phyloP scores from a whole-genome alignment of 2,113 vertebrate species.

The Lycaon pictus region DNA sequence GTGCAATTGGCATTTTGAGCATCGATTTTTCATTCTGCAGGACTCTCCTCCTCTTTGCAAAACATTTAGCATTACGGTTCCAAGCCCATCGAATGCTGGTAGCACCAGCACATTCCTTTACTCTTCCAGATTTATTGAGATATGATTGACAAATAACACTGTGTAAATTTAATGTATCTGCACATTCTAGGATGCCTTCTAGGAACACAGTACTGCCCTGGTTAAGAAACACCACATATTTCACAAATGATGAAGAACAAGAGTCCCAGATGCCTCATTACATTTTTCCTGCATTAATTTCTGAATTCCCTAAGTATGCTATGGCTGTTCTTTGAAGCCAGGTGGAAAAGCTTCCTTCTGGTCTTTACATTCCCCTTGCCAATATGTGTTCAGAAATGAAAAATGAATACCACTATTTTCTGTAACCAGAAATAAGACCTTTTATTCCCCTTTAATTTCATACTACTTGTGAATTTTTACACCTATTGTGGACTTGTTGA shows the following conservation, averaged over 20 bases:
- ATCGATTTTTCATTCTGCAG: not conserved
- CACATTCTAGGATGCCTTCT: not conserved
- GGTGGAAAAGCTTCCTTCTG: not conserved
- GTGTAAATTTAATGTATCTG: not conserved
- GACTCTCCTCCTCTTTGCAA: not conserved
- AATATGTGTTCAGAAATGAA: not conserved
- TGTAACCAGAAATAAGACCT: not conserved
- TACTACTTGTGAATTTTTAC: not conserved
- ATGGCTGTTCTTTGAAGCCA: not conserved
- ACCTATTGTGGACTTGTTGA: not conserved
- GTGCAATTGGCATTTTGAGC: not conserved
- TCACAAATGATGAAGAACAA: not conserved
- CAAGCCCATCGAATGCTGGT: not conserved
- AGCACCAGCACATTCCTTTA: not conserved
- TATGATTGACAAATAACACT: not conserved
- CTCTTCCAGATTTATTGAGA: not conserved
- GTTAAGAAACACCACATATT: not conserved
- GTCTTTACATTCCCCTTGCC: not conserved
- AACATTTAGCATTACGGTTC: not conserved
- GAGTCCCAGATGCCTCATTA: not conserved
- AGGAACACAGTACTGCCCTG: not conserved
- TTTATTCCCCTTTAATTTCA: not conserved
- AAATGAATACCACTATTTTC: not conserved
- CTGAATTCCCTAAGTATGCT: not conserved
- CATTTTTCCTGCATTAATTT: not conserved